phyloP scores from a whole-genome alignment of 2,113 vertebrate species.

The Odocoileus hemionus region DNA sequence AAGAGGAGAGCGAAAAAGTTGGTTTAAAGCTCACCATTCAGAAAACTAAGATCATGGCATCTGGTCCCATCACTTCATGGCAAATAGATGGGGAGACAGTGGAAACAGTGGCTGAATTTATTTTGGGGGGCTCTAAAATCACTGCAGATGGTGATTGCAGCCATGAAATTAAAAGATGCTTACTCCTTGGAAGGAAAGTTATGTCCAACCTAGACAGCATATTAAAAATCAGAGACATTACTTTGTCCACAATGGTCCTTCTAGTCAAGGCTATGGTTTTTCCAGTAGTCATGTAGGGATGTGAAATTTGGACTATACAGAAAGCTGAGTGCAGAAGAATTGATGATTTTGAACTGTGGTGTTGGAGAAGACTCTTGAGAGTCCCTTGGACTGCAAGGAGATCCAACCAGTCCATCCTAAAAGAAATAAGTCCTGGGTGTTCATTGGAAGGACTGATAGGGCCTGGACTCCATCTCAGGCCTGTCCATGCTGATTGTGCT shows the following conservation, averaged over 20 bases:
- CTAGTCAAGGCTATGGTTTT: background rate
- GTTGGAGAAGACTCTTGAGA: background rate
- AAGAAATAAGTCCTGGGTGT: background rate
- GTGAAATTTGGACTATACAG: background rate
- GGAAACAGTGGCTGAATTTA: background rate
- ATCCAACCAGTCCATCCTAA: background rate
- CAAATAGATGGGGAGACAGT: background rate
- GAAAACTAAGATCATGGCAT: background rate
- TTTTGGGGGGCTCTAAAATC: background rate
- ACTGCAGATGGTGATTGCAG: background rate
- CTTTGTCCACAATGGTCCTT: background rate
- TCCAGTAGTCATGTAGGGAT: background rate
- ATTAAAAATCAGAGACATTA: background rate
- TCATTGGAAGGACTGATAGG: background rate
- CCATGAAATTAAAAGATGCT: background rate
- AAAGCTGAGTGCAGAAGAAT: background rate
- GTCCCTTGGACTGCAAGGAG: background rate
- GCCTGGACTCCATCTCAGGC: too few species aligned
- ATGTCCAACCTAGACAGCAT: background rate
- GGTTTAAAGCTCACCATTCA: background rate
- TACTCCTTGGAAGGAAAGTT: background rate
- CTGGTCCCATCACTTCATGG: fast-evolving
- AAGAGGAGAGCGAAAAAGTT: background rate
- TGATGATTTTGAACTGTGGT: background rate
- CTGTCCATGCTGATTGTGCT: too few species aligned